Base-by-base conservation (phyloP, 2,888 invertebrate genomes). In the Drosophila sordidula region DNA sequence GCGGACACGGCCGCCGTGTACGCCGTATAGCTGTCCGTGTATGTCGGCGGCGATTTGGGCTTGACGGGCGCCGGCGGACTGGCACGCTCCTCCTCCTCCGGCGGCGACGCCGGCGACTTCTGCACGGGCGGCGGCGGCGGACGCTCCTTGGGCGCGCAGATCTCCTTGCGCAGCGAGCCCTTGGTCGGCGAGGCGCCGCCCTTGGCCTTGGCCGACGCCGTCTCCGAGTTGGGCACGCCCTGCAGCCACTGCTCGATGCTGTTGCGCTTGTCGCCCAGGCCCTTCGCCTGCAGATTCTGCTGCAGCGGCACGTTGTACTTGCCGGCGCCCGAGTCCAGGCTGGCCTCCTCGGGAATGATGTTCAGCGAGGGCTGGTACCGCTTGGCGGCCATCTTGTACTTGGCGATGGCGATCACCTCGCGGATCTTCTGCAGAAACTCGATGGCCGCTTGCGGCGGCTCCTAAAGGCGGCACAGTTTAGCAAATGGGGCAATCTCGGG, bases 341-440 rank as follows among this genome's bases (percentile, higher is more conserved):
- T 73, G 16, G 66, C 73, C 92, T 97, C 97, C 93, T 97, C 97
- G 0, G 96, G 96, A 84, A 97, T 97, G 87, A 95, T 95, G 56
- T 95, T 94, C 5, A 97, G 93, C 51, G 95, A 95, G 1, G 97
- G 97, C 64, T 95, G 94, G 89, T 96, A 97, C 64, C 95, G 94
- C 92, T 97, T 97, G 0, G 95, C 93, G 41, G 95, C 94, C 95
- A 97, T 97, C 93, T 97, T 97, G 84, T 96, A 96, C 90, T 97
- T 97, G 6, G 98, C 98, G 51, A 97, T 95, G 42, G 97, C 94
- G 80, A 98, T 97, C 6, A 98, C 97, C 93, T 97, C 97, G 70
- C 98, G 95, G 71, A 98, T 97, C 93, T 97, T 97, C 1, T 95
- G 94, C 51, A 98, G 93, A 91, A 98, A 98, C 92, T 98, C 98